A percentile compares a stretch with the other conserved stretches of the same genome.
Conservation (phyloP, 30 jellyfish, hydroid and myxozoan species). For the Chrysaora quinquecirrha region DNA sequence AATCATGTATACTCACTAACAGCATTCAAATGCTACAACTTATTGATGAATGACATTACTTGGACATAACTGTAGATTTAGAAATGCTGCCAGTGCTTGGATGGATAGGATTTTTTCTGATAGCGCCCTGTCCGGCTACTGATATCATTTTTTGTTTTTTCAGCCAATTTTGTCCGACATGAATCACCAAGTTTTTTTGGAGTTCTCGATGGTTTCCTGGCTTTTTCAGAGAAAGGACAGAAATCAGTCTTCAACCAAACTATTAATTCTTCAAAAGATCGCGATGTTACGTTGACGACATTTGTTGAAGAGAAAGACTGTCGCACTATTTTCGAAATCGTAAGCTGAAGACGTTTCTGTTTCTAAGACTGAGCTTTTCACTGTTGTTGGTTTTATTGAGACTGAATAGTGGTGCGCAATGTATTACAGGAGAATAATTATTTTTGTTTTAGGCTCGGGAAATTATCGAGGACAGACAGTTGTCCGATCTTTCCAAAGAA, state of each 20-base stretch:
- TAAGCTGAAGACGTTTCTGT: too few species aligned
- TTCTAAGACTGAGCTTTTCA: too few species aligned
- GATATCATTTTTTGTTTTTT: conserved; percentile 1
- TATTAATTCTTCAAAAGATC: neutral
- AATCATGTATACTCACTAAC: too few species aligned
- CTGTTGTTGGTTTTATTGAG: too few species aligned
- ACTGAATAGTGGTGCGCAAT: neutral
- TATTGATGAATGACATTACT: too few species aligned
- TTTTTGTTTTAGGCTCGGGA: neutral
- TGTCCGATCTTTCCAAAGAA: neutral
- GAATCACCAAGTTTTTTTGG: conserved; percentile 61
- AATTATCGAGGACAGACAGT: neutral
- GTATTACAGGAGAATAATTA: too few species aligned
- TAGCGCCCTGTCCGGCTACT: too few species aligned
- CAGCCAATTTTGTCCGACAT: conserved; percentile 26
- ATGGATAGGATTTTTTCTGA: too few species aligned
- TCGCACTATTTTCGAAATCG: neutral
- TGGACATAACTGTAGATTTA: too few species aligned
- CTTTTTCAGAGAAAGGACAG: neutral
- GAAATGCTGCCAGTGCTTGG: too few species aligned
- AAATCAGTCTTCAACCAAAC: neutral
- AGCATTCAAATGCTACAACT: too few species aligned
- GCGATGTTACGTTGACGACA: neutral
- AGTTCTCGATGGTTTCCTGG: conserved; percentile 42
- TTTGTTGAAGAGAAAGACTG: neutral